Evolutionary conservation across 1,140 invertebrate genomes (phyloP), one percentile per base, ranked within the genome.

Genomic region (Conus betulinus): DNA sequence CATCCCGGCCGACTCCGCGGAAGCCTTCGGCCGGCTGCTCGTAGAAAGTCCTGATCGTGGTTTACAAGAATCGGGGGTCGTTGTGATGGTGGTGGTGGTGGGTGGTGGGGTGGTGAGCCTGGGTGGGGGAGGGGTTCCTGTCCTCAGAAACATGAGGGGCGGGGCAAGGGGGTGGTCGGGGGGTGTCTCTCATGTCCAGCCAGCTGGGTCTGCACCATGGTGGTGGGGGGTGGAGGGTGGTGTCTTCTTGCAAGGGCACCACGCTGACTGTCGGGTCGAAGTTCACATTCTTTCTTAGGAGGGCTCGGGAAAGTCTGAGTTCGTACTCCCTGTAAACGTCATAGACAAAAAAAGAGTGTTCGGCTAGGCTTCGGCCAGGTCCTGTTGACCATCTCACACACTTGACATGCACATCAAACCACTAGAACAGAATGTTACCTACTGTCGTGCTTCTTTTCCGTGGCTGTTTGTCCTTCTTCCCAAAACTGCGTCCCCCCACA

Each of bases 241-340:
- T 90, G 67, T 71, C 67, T 20, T 7, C 67, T 20, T 6, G 67
- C 57, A 91, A 87, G 55, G 91, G 90, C 74, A 91, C 91, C 17
- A 94, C 90, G 3, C 86, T 91, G 13, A 94, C 90, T 52, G 90
- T 91, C 74, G 93, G 92, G 25, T 92, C 91, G 90, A 94, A 94
- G 53, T 92, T 91, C 3, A 95, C 94, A 87, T 85, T 93, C 27
- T 78, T n/a, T 78, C 90, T 93, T 93, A 7, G 17, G 11, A 10
- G 88, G 87, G 23, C 88, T 91, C 5, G 90, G 82, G 7, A 84
- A 84, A 5, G 93, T 85, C 57, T 76, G 63, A 17, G 23, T 67
- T 67, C 88, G 82, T 52, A 85, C 83, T 52, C n/a, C n/a, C 79
- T 87, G 85, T 63, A 13, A 63, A 63, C 17, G 17, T 15, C 57